Base-by-base conservation (phyloP, 2,113 vertebrate genomes). In the Sylvia atricapilla region DNA sequence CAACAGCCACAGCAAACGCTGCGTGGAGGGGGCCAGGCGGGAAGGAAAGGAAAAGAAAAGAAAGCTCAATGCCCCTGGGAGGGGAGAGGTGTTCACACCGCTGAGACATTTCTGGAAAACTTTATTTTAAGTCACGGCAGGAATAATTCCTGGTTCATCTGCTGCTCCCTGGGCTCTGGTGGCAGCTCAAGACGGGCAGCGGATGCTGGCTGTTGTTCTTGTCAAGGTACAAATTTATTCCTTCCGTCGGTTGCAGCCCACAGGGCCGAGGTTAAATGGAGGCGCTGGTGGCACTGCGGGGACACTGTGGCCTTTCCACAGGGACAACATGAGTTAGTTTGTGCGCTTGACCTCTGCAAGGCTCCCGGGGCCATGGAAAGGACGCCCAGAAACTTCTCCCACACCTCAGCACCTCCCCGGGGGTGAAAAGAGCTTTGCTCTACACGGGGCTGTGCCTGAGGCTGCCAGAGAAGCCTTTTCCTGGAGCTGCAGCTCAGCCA, bases 1-100 rank as follows among this genome's bases (percentile, higher is more conserved):
- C 91, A 96, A 64, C 56, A 64, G 58, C 68, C 81, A 95, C 62
- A 87, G 80, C 89, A 37, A 92, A 73, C 17, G 55, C 89, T 9
- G 82, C 66, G n/a, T 30, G 77, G 60, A 56, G 64, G 31, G 47
- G 33, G 14, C 47, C 72, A 60, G 53, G 30, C 55, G 70, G 87
- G 58, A 24, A 73, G 73, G 35, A 28, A 67, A 30, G 73, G 35
- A 75, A 55, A 53, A 90, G 86, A 27, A 92, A 94, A 91, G 82
- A 64, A 89, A 55, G 33, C 30, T 37, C 31, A 55, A 92, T 75
- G 22, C 85, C 39, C 47, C 16, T 6, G 33, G 27, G 84, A 93
- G 15, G 52, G 69, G 21, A 87, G 69, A 83, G 37, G 37, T 59
- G 77, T 96, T 91, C 93, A 78, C 83, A 84, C 43, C 91, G 85